Evolutionary conservation across 2,888 invertebrate genomes (phyloP).

Genomic region (Scrobipalpa costella): DNA sequence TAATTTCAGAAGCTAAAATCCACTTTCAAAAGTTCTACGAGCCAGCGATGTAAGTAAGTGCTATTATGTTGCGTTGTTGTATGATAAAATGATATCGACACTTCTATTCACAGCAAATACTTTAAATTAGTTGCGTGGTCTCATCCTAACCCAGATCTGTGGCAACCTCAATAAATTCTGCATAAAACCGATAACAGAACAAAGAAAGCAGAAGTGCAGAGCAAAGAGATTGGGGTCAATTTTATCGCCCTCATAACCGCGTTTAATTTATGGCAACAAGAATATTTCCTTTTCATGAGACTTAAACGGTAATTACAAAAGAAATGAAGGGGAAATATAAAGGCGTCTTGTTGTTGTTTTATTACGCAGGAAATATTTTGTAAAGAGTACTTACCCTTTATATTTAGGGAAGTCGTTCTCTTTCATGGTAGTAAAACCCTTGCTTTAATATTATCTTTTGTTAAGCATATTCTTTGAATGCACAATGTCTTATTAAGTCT

Average conservation of each 20-base stretch:
- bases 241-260: conserved; percentile 21
- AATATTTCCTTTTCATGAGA: conserved; percentile 17
- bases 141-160: background rate
- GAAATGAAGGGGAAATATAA: conserved; percentile 15
- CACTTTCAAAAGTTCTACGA: too few species aligned
- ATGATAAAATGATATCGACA: too few species aligned
- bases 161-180: conserved; percentile 27
- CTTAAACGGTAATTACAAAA: conserved; percentile 18
- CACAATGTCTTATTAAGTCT: too few species aligned
- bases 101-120: too few species aligned
- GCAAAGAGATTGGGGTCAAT: conserved; percentile 25
- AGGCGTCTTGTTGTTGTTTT: conserved; percentile 14
- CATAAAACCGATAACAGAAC: conserved; percentile 26
- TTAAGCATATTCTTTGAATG: too few species aligned
- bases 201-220: conserved; percentile 26
- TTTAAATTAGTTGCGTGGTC: too few species aligned
- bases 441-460: background rate
- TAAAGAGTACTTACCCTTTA: conserved; percentile 6
- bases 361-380: conserved; percentile 1
- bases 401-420: background rate
- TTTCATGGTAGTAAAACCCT: background rate
- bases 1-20: too few species aligned
- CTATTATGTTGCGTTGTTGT: too few species aligned
- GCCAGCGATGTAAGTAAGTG: too few species aligned
- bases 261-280: conserved; percentile 15